phyloP scores from a whole-genome alignment of 2,888 invertebrate species.

The Cephonodes hylas region DNA sequence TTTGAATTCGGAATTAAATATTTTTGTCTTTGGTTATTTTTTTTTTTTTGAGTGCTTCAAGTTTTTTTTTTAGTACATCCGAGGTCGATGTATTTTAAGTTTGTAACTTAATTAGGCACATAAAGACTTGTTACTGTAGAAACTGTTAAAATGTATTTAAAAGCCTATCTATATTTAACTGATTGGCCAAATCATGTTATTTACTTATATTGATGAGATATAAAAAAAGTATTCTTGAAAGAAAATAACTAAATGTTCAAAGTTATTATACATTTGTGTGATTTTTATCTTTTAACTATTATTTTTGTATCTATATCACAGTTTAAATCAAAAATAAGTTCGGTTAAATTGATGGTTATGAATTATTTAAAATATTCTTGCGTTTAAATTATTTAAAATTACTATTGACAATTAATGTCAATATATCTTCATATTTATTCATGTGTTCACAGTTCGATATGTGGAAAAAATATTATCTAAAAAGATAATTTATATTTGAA shows the following conservation, averaged over 20 bases:
- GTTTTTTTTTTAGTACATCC: neutral
- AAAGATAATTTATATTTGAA: neutral
- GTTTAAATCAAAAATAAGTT: no score
- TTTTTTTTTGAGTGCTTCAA: no score
- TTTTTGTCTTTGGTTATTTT: no score
- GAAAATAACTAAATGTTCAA: neutral
- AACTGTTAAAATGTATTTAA: neutral
- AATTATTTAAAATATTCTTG: neutral
- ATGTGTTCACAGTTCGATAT: neutral
- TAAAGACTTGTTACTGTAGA: constrained; percentile 15
- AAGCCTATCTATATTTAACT: neutral
- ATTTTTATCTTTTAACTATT: no score
- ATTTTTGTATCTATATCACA: no score
- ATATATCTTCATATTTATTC: neutral
- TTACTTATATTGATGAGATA: neutral
- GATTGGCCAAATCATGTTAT: constrained; percentile 5
- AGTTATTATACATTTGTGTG: neutral
- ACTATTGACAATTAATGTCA: neutral
- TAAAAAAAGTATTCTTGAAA: neutral
- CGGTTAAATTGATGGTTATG: neutral
- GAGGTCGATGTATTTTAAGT: constrained; percentile 7
- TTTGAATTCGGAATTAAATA: no score
- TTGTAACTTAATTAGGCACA: constrained; percentile 16
- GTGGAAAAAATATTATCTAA: neutral
- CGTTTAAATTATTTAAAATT: neutral